Percentiles rank a stretch among this genome's conserved stretches.
phyloP scores from a whole-genome alignment of 2,888 invertebrate species.

The Sinopyrophorus schimmeli region DNA sequence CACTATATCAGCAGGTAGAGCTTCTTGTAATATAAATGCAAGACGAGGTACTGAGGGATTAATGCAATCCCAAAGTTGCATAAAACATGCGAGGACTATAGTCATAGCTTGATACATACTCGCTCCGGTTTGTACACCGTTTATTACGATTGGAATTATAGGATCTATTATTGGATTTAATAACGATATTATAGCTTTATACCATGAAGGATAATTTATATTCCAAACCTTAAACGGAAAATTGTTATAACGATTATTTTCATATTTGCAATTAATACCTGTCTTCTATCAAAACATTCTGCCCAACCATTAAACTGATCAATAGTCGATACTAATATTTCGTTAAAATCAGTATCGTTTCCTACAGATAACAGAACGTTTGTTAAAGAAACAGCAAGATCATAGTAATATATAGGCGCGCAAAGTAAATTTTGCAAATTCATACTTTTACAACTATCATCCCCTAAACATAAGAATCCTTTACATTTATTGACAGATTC shows the following conservation, averaged over 20 bases:
- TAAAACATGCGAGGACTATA: slow-evolving; percentile 69
- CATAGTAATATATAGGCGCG: slow-evolving; percentile 52
- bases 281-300: slow-evolving; percentile 73
- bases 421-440: slow-evolving; percentile 37
- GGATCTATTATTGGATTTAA: slow-evolving; percentile 65
- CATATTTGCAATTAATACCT: slow-evolving; percentile 55
- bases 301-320: slow-evolving; percentile 66
- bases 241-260: slow-evolving; percentile 1
- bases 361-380: slow-evolving; percentile 67
- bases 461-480: slow-evolving; percentile 73
- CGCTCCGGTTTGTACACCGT: slow-evolving; percentile 73
- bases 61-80: slow-evolving; percentile 70
- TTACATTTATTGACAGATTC: no score
- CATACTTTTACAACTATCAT: slow-evolving; percentile 57
- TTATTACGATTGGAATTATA: slow-evolving; percentile 68
- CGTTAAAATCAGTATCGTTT: slow-evolving; percentile 65
- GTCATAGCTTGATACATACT: slow-evolving; percentile 83
- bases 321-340: slow-evolving; percentile 65
- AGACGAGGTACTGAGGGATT: slow-evolving; percentile 60
- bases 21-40: slow-evolving; percentile 65
- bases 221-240: slow-evolving; percentile 70
- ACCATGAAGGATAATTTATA: slow-evolving; percentile 77
- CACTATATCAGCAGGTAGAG: slow-evolving; percentile 69
- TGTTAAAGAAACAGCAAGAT: slow-evolving; percentile 66
- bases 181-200: slow-evolving; percentile 70